A percentile compares a stretch with the other conserved stretches of the same genome.
Conservation (phyloP, 1,140 invertebrate genomes). For the Calliopsis andreniformis region DNA sequence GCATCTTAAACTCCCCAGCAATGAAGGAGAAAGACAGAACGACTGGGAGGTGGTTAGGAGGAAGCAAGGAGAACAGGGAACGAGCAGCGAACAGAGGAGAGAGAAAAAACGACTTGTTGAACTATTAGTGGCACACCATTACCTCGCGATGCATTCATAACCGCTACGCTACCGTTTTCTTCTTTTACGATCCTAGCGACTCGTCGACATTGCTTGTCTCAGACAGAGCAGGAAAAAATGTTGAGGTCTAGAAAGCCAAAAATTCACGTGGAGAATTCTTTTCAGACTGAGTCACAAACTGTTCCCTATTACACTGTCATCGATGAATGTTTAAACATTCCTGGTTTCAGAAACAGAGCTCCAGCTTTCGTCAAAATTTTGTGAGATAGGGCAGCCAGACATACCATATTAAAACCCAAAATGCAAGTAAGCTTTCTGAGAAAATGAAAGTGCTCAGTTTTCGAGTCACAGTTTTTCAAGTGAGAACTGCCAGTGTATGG, state of each 20-base stretch:
- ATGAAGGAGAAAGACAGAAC: constrained; percentile 6
- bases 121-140: constrained; percentile 73
- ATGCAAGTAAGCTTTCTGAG: background rate
- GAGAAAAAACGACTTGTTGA: constrained; percentile 60
- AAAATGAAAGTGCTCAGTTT: too few species aligned
- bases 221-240: background rate
- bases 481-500: too few species aligned
- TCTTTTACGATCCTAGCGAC: constrained; percentile 11
- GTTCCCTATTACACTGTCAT: too few species aligned
- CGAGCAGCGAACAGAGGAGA: background rate
- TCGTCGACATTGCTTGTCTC: background rate
- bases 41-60: background rate
- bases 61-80: constrained; percentile 45
- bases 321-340: background rate
- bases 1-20: constrained; percentile 65
- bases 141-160: constrained; percentile 68
- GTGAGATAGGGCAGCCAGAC: constrained; percentile 10
- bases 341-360: too few species aligned
- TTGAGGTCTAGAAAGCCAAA: background rate
- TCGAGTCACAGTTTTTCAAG: too few species aligned
- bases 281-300: background rate
- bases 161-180: constrained; percentile 48
- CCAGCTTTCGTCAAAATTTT: constrained; percentile 25
- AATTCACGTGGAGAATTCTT: background rate
- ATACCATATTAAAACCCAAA: constrained; percentile 1